phyloP scores from a whole-genome alignment of 2,888 invertebrate species.

The Nomada lathburiana region DNA sequence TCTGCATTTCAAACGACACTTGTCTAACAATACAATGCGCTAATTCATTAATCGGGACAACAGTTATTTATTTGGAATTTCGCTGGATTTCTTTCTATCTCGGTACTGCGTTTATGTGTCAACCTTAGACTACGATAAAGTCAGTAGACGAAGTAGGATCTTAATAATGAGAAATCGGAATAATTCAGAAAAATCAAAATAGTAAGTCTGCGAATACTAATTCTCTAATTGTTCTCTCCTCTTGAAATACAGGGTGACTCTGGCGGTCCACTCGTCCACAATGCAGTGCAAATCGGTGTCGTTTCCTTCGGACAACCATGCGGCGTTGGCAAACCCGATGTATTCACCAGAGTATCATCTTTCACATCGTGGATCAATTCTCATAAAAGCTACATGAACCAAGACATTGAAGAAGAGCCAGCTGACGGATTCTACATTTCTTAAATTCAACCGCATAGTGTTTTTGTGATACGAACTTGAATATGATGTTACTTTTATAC shows the following conservation, averaged over 20 bases:
- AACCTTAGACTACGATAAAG: background rate
- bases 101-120: too few species aligned
- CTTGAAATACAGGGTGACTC: constrained; percentile 64
- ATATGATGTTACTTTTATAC: background rate
- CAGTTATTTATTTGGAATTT: too few species aligned
- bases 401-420: background rate
- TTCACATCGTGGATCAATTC: constrained; percentile 68
- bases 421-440: background rate
- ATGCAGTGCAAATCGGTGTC: constrained; percentile 65
- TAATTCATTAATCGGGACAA: background rate
- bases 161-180: background rate
- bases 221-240: background rate
- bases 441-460: constrained; percentile 7
- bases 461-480: background rate
- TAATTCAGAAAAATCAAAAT: background rate
- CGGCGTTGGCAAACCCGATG: constrained; percentile 70
- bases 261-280: constrained; percentile 66
- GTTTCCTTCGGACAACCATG: constrained; percentile 75
- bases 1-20: background rate
- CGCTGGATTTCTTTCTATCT: too few species aligned
- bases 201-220: background rate
- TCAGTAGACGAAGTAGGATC: background rate
- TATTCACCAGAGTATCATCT: constrained; percentile 69
- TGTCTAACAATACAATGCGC: too few species aligned
- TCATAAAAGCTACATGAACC: background rate